phyloP scores from a whole-genome alignment of 2,113 vertebrate genomes.

The Ammodytes dubius region DNA sequence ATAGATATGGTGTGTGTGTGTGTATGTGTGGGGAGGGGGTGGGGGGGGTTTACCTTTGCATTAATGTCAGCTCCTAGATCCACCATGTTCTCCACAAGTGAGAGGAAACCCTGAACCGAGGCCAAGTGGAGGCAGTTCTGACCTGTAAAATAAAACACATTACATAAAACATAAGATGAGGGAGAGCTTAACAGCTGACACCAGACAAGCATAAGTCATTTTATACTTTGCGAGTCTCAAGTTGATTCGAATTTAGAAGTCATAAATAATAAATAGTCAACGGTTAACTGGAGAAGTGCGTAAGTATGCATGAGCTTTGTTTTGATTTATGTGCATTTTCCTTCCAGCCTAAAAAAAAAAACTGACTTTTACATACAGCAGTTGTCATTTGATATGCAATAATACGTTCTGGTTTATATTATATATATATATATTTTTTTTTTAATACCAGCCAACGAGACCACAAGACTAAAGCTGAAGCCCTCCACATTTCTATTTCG shows the following conservation, averaged over 20 bases:
- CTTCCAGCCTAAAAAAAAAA: background rate
- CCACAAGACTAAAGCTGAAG: background rate
- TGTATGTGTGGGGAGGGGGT: no score
- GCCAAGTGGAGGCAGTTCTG: constrained; percentile 96
- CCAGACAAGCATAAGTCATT: background rate
- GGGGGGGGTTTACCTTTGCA: constrained; percentile 86
- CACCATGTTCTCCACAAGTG: constrained; percentile 91
- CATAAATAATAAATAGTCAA: background rate
- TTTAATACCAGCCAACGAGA: background rate
- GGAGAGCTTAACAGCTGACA: constrained; percentile 10
- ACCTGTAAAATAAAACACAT: constrained; percentile 82
- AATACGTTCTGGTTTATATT: background rate
- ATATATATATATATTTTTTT: background rate
- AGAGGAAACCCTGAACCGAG: constrained; percentile 91
- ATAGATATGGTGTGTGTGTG: background rate
- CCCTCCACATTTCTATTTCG: constrained; percentile 7
- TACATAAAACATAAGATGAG: background rate
- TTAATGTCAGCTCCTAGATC: constrained; percentile 93
- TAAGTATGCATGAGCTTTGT: no score
- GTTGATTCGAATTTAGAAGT: background rate
- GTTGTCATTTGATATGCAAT: background rate
- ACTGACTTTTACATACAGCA: background rate
- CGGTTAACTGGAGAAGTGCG: no score
- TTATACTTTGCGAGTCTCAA: background rate
- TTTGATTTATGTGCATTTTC: background rate